A percentile compares a stretch with the other conserved stretches of the same genome.
Conservation (phyloP, 2,888 invertebrate species). For the Drosophila cognata region DNA sequence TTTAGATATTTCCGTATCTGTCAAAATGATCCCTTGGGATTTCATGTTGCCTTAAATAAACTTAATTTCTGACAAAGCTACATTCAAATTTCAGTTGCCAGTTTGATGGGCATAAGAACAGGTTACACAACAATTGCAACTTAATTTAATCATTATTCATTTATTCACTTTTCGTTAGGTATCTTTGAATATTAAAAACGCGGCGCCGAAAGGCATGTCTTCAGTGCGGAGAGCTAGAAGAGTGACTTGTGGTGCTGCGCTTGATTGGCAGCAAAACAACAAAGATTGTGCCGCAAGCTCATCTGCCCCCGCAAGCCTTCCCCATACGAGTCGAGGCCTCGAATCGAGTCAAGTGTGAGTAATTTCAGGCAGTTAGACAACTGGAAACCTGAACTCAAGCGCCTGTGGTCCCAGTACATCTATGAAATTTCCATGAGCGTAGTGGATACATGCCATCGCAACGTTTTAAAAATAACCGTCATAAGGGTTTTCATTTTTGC, state of each 20-base stretch:
- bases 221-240: background rate
- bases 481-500: constrained; percentile 43
- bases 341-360: constrained; percentile 68
- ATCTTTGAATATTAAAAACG: background rate
- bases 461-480: constrained; percentile 64
- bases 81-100: background rate
- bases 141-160: background rate
- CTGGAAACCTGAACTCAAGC: constrained; percentile 48
- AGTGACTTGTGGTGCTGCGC: constrained; percentile 8
- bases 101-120: background rate
- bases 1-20: background rate
- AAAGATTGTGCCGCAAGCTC: constrained; percentile 54
- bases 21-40: background rate
- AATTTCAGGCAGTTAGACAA: constrained; percentile 68
- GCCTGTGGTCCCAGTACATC: constrained; percentile 14
- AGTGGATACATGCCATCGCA: constrained; percentile 37
- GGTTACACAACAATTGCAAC: background rate
- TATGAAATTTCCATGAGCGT: constrained; percentile 69
- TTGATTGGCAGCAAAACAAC: constrained; percentile 34
- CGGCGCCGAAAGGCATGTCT: background rate
- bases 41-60: background rate
- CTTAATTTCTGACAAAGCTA: background rate
- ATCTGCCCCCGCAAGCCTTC: constrained; percentile 32
- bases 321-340: constrained; percentile 27
- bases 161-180: background rate